Evolutionary conservation across 2,113 vertebrate genomes (phyloP), one percentile per base, ranked within the genome.

Genomic region (Verasper variegatus): DNA sequence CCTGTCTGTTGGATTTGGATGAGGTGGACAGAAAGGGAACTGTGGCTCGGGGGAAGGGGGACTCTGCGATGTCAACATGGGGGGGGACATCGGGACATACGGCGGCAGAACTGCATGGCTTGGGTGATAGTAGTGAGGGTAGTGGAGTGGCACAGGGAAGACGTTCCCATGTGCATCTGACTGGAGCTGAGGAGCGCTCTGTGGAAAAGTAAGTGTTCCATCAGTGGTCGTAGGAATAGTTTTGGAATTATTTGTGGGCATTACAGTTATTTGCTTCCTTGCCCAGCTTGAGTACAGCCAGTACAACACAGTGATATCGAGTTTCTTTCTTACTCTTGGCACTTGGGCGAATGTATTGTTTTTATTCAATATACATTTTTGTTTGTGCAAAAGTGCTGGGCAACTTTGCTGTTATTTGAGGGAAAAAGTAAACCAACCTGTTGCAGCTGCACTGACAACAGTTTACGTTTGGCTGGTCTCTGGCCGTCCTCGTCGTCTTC

Each of bases 401-500:
- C 37, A 40, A 11, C 37, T 40, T 40, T 10, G 37, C 10, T 10
- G 37, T 17, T 27, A 17, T 47, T n/a, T 21, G 52, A 55, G 17
- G 23, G 17, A 13, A 20, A n/a, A n/a, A 20, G 12, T 9, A 54
- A 5, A 77, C 89, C 40, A 13, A 94, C 93, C 93, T 91, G 91
- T 9, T 62, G 73, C 58, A 74, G 72, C 4, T 65, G 64, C 11
- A 70, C 0, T 14, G 67, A 24, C 17, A 89, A 1, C 68, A 74
- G 6, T 65, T 70, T 76, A 17, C 83, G 89, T 61, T 95, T 95
- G 0, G 54, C 20, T 0, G 70, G 62, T 42, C 78, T 85, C 18
- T 37, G 86, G 9, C 78, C 77, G 0, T 89, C 84, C 0, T 80
- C 78, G 0, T 91, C 84, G 0, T 93, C 86, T 23, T 79, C 68